Evolutionary conservation across 2,113 vertebrate species (phyloP).

Genomic region (Leptosomus discolor): DNA sequence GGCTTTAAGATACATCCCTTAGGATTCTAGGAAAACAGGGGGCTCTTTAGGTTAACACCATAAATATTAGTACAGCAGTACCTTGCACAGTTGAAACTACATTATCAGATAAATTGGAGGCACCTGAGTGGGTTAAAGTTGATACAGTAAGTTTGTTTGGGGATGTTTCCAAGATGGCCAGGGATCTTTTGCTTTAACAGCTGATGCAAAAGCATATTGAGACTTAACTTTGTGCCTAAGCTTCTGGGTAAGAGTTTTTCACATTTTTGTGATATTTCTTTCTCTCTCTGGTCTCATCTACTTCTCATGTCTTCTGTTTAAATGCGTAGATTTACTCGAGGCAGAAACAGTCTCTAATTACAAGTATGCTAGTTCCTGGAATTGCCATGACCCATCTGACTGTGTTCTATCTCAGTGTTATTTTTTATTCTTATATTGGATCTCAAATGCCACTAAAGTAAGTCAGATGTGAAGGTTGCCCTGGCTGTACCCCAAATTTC

Average conservation of each 20-base stretch:
- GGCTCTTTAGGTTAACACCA: not conserved
- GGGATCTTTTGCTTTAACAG: constrained; percentile 7
- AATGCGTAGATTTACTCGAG: not conserved
- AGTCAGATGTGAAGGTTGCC: not conserved
- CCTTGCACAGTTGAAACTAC: constrained; percentile 14
- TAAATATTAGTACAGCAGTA: constrained; percentile 60
- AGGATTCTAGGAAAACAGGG: not conserved
- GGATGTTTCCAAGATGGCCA: not conserved
- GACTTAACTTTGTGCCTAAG: not conserved
- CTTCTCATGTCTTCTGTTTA: not conserved
- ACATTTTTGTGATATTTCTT: not conserved
- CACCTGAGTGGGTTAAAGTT: not conserved
- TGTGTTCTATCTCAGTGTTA: not conserved
- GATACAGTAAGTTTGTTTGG: not conserved
- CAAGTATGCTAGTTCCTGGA: not conserved
- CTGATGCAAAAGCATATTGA: not conserved
- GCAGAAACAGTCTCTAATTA: not conserved
- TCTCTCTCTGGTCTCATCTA: not conserved
- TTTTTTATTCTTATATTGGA: not conserved
- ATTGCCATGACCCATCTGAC: not conserved
- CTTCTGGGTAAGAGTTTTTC: not conserved
- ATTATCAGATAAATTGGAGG: constrained; percentile 43
- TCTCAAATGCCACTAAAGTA: not conserved
- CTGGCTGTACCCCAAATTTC: not conserved
- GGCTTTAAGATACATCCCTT: not conserved